Percentiles rank a stretch among this genome's conserved stretches.
Evolutionary conservation across 2,888 invertebrate genomes (phyloP).

Genomic region (Ennomos quercinarius): DNA sequence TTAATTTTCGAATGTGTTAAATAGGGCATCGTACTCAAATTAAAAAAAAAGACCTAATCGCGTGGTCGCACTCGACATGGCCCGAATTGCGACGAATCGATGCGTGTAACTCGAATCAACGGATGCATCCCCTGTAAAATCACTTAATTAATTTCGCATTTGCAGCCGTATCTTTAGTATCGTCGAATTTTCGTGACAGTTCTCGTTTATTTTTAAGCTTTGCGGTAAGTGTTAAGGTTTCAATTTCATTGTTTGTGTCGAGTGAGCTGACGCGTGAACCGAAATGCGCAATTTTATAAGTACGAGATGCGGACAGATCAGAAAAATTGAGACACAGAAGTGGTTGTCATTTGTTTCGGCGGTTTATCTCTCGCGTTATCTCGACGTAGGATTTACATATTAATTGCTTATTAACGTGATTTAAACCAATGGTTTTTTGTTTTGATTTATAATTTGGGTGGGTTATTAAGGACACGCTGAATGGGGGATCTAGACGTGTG

Average conservation of each 20-base stretch:
- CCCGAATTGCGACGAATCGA: conserved; percentile 56
- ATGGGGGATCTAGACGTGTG: conserved; percentile 2
- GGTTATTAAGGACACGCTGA: conserved; percentile 24
- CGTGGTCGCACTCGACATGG: conserved; percentile 42
- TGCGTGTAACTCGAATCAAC: conserved; percentile 71
- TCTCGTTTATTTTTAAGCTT: conserved; percentile 15
- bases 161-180: conserved; percentile 22
- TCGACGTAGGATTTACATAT: conserved; percentile 75
- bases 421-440: conserved; percentile 43
- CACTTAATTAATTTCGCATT: conserved; percentile 41
- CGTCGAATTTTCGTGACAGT: conserved; percentile 23
- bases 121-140: conserved; percentile 66
- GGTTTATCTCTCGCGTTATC: conserved; percentile 68
- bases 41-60: conserved; percentile 16
- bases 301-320: conserved; percentile 29
- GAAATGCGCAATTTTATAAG: conserved; percentile 56
- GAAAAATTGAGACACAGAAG: conserved; percentile 39
- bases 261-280: conserved; percentile 50
- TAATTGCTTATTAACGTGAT: conserved; percentile 69
- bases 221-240: conserved; percentile 20
- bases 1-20: conserved; percentile 7
- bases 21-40: conserved; percentile 19
- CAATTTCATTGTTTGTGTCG: conserved; percentile 24
- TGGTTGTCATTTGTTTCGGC: conserved; percentile 47
- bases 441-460: conserved; percentile 46